Evolutionary conservation across 2,888 invertebrate species (phyloP), one percentile per base, ranked within the genome.

Genomic region (Sesia bembeciformis): DNA sequence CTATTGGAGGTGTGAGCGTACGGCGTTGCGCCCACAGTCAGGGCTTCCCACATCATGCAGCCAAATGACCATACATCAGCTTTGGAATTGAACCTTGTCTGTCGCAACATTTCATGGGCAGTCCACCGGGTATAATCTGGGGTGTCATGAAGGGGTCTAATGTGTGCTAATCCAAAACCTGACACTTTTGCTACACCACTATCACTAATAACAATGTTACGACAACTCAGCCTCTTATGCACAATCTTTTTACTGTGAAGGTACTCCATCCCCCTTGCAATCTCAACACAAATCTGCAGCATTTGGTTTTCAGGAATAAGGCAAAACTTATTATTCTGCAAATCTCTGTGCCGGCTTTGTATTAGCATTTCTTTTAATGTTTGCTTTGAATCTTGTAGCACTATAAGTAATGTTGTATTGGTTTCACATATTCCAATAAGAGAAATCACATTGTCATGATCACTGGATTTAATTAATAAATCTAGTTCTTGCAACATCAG

Each of bases 11-110:
- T 89, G 65, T 93, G 92, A 1, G 92, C 90, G 72, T 95, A 96
- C 0, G 94, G 95, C 0, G 96, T 96, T 1, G 93, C 96, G 43
- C 93, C 96, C 69, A 96, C 83, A 4, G 94, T 92, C 62, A 94
- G 90, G 58, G 94, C 93, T 79, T 97, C 97, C 96, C 96, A 97
- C 58, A 96, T 83, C 6, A 96, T 75, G 57, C 95, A 93, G 0
- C 94, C 96, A 76, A 93, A 96, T 0, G 96, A 94, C 96, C 96
- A 97, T 4, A 95, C 91, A 68, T 96, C 95, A 54, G 94, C 94
- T 67, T 94, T 93, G 4, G 90, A 83, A n/a, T 93, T 92, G 62
- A 91, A 93, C 52, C 93, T 91, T 53, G 92, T 93, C 65, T 93
- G 92, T 40, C 92, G 91, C 60, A 96, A 86, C 66, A 94, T 93